A percentile compares a stretch with the other conserved stretches of the same genome.
These are phyloP conservation scores for Menidia menidia DNA, from an alignment of 2,797 vertebrate genomes.

Conservation along the genomic window DNA sequence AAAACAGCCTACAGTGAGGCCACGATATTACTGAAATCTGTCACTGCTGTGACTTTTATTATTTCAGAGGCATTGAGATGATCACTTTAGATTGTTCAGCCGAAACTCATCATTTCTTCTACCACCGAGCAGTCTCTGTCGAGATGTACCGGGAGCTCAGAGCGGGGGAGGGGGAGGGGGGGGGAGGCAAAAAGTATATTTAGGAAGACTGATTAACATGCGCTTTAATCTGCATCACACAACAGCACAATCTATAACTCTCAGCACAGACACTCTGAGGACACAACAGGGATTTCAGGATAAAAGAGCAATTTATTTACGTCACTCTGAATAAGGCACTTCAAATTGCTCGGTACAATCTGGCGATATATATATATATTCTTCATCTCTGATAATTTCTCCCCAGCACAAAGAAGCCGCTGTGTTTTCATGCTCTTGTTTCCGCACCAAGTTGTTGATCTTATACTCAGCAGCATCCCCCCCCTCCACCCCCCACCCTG, in stretches of 20 bases:
- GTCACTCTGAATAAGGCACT: constrained; percentile 77
- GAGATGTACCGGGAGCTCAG: constrained; percentile 62
- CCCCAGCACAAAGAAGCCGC: constrained; percentile 24
- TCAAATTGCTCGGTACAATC: constrained; percentile 81
- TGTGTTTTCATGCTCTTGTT: constrained; percentile 1
- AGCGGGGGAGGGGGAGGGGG: constrained; percentile 39
- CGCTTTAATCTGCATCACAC: constrained; percentile 23
- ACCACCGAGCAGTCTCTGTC: constrained; percentile 4
- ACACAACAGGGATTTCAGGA: constrained; percentile 32
- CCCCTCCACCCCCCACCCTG: not conserved
- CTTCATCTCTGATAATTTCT: constrained; percentile 13
- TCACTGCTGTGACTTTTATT: constrained; percentile 20
- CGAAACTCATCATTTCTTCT: constrained; percentile 30
- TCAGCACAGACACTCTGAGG: constrained; percentile 29
- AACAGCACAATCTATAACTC: constrained; percentile 8
- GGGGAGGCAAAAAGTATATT: not conserved
- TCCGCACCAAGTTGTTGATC: constrained; percentile 34
- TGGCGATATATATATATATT: constrained; percentile 69
- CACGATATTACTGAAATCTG: constrained; percentile 31
- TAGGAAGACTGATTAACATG: constrained; percentile 28
- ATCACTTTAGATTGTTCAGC: constrained; percentile 51
- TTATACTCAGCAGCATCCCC: constrained; percentile 12
- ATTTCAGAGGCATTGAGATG: constrained; percentile 16
- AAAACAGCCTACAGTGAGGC: constrained; percentile 30
- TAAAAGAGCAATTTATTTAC: constrained; percentile 73